Percentiles rank a stretch among this genome's conserved stretches.
These are phyloP conservation scores for Clivina fossor DNA, from an alignment of 2,888 invertebrate genomes.

Conservation along the genomic window DNA sequence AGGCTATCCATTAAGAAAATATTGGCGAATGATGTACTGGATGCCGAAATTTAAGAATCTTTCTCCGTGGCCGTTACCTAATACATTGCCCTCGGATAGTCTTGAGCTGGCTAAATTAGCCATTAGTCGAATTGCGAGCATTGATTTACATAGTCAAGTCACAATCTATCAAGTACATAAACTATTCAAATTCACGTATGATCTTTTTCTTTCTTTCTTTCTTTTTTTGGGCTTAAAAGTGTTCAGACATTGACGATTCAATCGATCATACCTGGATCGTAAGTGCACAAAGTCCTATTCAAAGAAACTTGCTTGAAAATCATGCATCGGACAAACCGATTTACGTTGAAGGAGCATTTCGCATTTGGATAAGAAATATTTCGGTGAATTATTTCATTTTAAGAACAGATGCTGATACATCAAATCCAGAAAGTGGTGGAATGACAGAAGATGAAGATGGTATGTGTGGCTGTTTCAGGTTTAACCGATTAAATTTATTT, in stretches of 20 bases:
- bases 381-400: constrained; percentile 83
- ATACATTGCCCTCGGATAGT: constrained; percentile 73
- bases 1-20: constrained; percentile 72
- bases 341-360: constrained; percentile 83
- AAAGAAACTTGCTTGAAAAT: constrained; percentile 67
- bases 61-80: constrained; percentile 83
- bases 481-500: too few species aligned
- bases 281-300: constrained; percentile 79
- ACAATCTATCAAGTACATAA: constrained; percentile 63
- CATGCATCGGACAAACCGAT: constrained; percentile 66
- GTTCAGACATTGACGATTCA: constrained; percentile 70
- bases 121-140: constrained; percentile 78
- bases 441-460: constrained; percentile 73
- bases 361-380: constrained; percentile 74
- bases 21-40: constrained; percentile 85
- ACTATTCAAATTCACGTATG: constrained; percentile 18
- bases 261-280: constrained; percentile 91
- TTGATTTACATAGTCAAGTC: constrained; percentile 73
- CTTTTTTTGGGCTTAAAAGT: constrained; percentile 56
- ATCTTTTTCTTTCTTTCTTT: constrained; percentile 17
- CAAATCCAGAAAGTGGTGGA: too few species aligned
- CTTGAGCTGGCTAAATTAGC: constrained; percentile 80
- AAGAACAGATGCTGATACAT: constrained; percentile 71
- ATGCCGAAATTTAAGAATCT: constrained; percentile 92
- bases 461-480: constrained; percentile 48